Evolutionary conservation across 1,140 invertebrate genomes (phyloP), one percentile per base, ranked within the genome.

Genomic region (Lordiphosa clarofinis): DNA sequence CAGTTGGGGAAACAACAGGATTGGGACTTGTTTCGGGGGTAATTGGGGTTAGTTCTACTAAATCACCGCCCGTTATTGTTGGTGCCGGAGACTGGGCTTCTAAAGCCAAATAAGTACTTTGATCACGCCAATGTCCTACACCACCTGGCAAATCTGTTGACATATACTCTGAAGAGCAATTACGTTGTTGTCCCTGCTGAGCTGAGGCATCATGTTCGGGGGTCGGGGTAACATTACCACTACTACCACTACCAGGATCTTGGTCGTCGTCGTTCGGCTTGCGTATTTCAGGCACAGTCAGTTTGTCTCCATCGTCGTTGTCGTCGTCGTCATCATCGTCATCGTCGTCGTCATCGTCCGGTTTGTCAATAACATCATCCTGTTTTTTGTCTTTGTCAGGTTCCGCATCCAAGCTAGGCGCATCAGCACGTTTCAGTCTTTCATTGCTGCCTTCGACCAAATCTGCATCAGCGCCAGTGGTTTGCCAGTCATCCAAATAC

Each of bases 111-210:
- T 95, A 95, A 44, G 95, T 96, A 89, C 94, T 96, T 86, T 95
- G 92, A 87, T 95, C 95, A 86, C 92, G 93, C 94, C 95, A 96
- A 73, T 94, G 94, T 89, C 94, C 93, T 64, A 95, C 92, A 46
- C 94, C 94, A 56, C 94, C 93, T 4, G 94, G 94, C 43, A 95
- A 90, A 89, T 94, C 93, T 62, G 94, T 92, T 49, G 92, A 91
- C 69, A 94, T 91, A 69, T 93, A 93, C 82, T 94, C 92, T 1
- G 93, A 94, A 40, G 91, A 91, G 38, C 88, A 91, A 59, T 69
- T 87, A 40, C 71, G 81, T 68, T 79, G 75, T 50, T 88, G 86
- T 15, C 89, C 90, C 33, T 87, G 82, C 33, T 84, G 65, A 33
- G 62, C 75, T 31, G 28, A 31, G 46, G 73, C 66, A 55, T 89